A percentile compares a stretch with the other conserved stretches of the same genome.
phyloP scores from a whole-genome alignment of 1,140 invertebrate species.

The Callitettix versicolor region DNA sequence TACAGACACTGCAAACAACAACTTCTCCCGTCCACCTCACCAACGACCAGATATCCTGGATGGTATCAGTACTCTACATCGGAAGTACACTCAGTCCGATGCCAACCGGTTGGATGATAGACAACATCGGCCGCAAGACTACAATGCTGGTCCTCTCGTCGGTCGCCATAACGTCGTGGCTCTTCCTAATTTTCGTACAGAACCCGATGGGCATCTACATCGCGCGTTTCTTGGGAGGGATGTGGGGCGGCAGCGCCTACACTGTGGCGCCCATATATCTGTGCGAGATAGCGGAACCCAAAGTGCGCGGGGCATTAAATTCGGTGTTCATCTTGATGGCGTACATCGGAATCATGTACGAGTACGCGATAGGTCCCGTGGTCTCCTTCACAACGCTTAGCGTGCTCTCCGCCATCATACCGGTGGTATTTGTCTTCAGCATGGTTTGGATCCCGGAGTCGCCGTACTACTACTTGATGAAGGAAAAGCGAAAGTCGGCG shows the following conservation, averaged over 20 bases:
- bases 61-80: slow-evolving; percentile 20
- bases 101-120: slow-evolving; percentile 42
- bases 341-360: slow-evolving; percentile 60
- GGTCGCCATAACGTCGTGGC: slow-evolving; percentile 33
- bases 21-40: neutral
- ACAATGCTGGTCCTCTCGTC: slow-evolving; percentile 52
- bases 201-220: slow-evolving; percentile 10
- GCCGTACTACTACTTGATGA: slow-evolving; percentile 55
- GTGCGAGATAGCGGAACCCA: slow-evolving; percentile 54
- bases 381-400: slow-evolving; percentile 55
- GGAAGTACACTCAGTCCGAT: slow-evolving; percentile 20
- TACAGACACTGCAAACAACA: slow-evolving; percentile 39
- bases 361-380: slow-evolving; percentile 64
- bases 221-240: slow-evolving; percentile 28
- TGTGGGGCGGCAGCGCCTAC: slow-evolving; percentile 40
- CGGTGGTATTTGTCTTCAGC: slow-evolving; percentile 48
- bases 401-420: slow-evolving; percentile 47
- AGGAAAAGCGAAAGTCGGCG: slow-evolving; percentile 38
- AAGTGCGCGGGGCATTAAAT: slow-evolving; percentile 47
- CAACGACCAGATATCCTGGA: slow-evolving; percentile 18
- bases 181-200: slow-evolving; percentile 39
- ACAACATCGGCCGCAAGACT: slow-evolving; percentile 63
- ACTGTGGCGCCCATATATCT: slow-evolving; percentile 43
- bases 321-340: slow-evolving; percentile 57
- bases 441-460: slow-evolving; percentile 72